These are phyloP conservation scores for Crossaster papposus DNA, from an alignment of 53 echinoderm and acorn worm species.

Conservation along the genomic window DNA sequence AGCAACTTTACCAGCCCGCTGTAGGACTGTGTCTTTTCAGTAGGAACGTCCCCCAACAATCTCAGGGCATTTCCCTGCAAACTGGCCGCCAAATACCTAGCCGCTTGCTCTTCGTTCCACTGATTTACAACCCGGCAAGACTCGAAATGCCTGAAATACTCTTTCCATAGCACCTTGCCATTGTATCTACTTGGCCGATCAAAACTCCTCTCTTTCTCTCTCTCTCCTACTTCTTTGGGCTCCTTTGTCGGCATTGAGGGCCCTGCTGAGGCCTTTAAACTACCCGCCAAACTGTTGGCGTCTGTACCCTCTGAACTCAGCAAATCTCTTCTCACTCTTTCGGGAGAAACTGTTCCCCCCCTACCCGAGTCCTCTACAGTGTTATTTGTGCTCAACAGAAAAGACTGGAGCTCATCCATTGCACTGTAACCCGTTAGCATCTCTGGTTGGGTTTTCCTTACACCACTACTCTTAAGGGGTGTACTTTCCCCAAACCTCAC, in stretches of 20 bases:
- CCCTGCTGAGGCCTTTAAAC: background rate
- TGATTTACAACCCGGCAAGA: background rate
- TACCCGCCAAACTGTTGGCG: background rate
- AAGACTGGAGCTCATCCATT: slow-evolving; percentile 1
- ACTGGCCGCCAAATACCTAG: background rate
- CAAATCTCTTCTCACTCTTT: background rate
- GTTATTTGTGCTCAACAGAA: background rate
- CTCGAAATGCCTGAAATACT: slow-evolving; percentile 7
- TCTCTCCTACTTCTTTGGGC: background rate
- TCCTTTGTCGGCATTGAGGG: background rate
- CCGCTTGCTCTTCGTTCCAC: slow-evolving; percentile 17
- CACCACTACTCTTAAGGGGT: background rate
- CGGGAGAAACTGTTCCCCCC: background rate
- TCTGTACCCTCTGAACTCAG: background rate
- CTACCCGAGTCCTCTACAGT: background rate
- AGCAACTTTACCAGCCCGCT: background rate
- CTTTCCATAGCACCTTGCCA: slow-evolving; percentile 24
- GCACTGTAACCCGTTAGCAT: background rate
- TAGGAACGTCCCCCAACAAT: background rate
- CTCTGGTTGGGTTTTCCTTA: background rate
- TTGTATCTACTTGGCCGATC: background rate
- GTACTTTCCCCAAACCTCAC: slow-evolving; percentile 24
- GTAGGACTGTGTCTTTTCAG: background rate
- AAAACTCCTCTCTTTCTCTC: background rate
- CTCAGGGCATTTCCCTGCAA: background rate